A percentile compares a stretch with the other conserved stretches of the same genome.
phyloP scores from a whole-genome alignment of 1,140 invertebrate genomes.

The Magallana angulata region DNA sequence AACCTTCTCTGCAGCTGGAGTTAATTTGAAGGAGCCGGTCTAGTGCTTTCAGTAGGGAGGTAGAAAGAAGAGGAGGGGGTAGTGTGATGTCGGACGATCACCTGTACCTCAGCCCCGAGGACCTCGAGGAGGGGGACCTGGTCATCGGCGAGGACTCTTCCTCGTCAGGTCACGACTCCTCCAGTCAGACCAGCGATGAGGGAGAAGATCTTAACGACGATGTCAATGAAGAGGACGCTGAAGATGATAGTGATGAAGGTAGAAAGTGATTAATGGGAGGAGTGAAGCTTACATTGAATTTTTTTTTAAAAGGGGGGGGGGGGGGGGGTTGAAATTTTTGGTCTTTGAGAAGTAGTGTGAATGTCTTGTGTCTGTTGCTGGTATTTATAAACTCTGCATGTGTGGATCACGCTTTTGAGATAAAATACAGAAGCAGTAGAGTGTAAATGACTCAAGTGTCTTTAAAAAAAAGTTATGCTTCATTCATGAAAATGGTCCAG shows the following conservation, averaged over 20 bases:
- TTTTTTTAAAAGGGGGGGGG: not conserved
- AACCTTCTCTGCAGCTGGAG: not conserved
- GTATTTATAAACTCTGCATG: too few species aligned
- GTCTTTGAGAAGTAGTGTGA: not conserved
- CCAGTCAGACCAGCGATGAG: conserved; percentile 22
- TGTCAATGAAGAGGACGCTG: conserved; percentile 9
- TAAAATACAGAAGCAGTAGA: too few species aligned
- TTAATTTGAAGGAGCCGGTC: not conserved
- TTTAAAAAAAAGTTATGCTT: too few species aligned
- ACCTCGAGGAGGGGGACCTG: conserved; percentile 53
- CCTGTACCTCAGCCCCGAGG: conserved; percentile 49
- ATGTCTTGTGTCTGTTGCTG: too few species aligned
- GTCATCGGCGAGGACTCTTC: conserved; percentile 48
- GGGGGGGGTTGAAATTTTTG: not conserved
- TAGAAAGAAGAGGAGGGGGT: not conserved
- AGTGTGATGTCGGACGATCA: conserved; percentile 53
- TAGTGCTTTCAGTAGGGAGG: not conserved
- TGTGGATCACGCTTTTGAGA: too few species aligned
- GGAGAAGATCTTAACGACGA: not conserved
- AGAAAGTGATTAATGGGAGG: not conserved
- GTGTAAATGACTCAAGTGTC: too few species aligned
- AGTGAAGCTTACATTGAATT: too few species aligned
- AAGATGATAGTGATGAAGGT: conserved; percentile 42
- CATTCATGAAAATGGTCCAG: too few species aligned
- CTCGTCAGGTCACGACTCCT: not conserved